Conservation (phyloP, 1,140 invertebrate genomes). For the Bombyx mandarina region DNA sequence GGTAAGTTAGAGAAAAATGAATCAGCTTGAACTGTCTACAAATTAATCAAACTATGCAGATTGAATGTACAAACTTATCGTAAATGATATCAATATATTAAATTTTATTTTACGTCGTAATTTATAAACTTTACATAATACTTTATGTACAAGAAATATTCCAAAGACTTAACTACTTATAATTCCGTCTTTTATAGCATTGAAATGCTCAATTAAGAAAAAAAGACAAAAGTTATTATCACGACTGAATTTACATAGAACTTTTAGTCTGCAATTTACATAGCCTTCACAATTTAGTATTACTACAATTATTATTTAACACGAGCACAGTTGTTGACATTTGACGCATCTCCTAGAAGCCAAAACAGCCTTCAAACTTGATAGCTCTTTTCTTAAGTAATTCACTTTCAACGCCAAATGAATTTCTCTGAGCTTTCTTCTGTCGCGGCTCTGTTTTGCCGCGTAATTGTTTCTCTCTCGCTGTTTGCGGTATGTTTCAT, state of each 20-base stretch:
- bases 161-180: neutral
- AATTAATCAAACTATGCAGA: no score
- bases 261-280: no score
- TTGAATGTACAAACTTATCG: no score
- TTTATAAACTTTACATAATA: neutral
- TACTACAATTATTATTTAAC: neutral
- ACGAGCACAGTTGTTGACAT: slow-evolving; percentile 21
- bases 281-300: no score
- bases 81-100: neutral
- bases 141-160: neutral
- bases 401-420: slow-evolving; percentile 91
- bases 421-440: slow-evolving; percentile 90
- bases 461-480: slow-evolving; percentile 95
- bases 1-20: no score
- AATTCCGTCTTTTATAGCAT: neutral
- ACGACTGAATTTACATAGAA: no score
- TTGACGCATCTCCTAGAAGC: slow-evolving; percentile 13
- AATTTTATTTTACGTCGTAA: neutral
- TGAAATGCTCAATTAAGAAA: neutral
- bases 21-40: no score
- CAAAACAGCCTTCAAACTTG: slow-evolving; percentile 16
- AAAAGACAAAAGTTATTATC: no score
- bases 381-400: slow-evolving; percentile 61
- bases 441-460: slow-evolving; percentile 93
- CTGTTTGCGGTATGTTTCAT: slow-evolving; percentile 89